Evolutionary conservation across 2,797 vertebrate species (phyloP).

Genomic region (Natrix natrix): DNA sequence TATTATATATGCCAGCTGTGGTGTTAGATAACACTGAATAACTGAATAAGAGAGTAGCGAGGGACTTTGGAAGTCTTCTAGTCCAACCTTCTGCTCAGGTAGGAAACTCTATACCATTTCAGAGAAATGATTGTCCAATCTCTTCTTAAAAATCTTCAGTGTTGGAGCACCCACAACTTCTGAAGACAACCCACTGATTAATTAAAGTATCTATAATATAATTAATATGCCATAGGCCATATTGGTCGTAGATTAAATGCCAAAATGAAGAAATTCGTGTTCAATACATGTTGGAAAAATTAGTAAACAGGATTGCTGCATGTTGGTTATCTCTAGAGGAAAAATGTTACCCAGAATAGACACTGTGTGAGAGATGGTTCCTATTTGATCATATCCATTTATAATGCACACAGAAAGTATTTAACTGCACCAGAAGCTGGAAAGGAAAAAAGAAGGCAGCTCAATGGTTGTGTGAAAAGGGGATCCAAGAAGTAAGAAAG

Average conservation of each 20-base stretch:
- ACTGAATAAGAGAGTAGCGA: neutral
- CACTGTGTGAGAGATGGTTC: neutral
- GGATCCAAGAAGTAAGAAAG: neutral
- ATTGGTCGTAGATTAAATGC: neutral
- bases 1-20: neutral
- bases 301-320: neutral
- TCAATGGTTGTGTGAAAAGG: neutral
- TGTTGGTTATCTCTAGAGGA: neutral
- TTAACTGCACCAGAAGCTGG: neutral
- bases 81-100: neutral
- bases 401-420: neutral
- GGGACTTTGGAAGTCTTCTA: neutral
- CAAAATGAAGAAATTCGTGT: neutral
- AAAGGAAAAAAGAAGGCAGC: neutral
- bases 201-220: neutral
- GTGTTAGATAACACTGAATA: neutral
- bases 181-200: neutral
- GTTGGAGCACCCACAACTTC: neutral
- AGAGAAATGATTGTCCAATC: neutral
- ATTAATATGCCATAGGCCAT: neutral
- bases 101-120: neutral
- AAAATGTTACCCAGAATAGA: neutral
- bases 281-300: neutral
- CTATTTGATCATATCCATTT: neutral
- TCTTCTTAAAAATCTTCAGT: neutral